Conservation (phyloP, 2,888 invertebrate genomes). For the Drosophila percnosoma region DNA sequence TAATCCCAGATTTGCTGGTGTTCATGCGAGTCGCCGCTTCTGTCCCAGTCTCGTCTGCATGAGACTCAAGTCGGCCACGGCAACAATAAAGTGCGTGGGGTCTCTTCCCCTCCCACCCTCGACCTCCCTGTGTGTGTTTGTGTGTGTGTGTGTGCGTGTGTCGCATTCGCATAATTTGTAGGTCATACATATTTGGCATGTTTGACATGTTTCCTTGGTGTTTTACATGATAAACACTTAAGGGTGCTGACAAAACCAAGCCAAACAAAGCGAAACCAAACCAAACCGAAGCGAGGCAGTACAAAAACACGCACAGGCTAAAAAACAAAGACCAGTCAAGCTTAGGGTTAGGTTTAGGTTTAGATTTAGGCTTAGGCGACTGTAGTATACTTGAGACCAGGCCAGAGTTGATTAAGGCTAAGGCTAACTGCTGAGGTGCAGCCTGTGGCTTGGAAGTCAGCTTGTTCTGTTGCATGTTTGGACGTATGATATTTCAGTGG, state of each 20-base stretch:
- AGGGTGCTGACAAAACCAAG: constrained; percentile 54
- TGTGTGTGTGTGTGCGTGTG: constrained; percentile 42
- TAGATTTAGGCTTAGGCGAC: neutral
- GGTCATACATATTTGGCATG: constrained; percentile 80
- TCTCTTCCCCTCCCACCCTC: neutral
- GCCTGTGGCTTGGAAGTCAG: neutral
- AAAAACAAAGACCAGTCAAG: constrained; percentile 23
- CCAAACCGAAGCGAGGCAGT: constrained; percentile 1
- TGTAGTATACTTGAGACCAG: neutral
- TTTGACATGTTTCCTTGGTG: constrained; percentile 78
- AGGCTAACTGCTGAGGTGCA: neutral
- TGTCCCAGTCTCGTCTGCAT: constrained; percentile 18
- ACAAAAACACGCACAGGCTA: constrained; percentile 29
- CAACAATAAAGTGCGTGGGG: neutral
- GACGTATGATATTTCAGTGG: neutral
- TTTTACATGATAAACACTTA: constrained; percentile 79
- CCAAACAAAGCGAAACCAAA: neutral
- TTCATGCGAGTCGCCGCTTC: constrained; percentile 25
- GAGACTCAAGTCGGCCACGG: constrained; percentile 16
- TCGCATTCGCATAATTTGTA: constrained; percentile 76
- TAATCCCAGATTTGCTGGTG: constrained; percentile 57
- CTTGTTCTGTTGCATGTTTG: neutral
- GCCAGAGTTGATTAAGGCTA: neutral
- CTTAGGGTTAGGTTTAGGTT: neutral
- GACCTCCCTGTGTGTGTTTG: neutral